phyloP scores from a whole-genome alignment of 2,797 vertebrate genomes.

The Falco novaeseelandiae region DNA sequence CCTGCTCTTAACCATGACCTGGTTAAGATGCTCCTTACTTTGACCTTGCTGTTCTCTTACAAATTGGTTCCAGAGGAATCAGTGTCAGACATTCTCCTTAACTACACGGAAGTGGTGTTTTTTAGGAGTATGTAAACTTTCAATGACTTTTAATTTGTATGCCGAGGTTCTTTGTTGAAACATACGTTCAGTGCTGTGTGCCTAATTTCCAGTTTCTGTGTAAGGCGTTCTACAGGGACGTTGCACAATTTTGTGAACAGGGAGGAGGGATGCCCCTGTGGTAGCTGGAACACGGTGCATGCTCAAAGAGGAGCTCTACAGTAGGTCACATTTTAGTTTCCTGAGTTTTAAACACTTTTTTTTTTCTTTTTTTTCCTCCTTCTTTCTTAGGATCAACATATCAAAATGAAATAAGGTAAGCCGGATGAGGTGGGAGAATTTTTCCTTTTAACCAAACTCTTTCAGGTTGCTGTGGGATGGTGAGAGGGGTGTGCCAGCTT shows the following conservation, averaged over 20 bases:
- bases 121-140: neutral
- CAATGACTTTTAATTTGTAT: rapidly evolving
- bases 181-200: neutral
- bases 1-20: neutral
- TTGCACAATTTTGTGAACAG: neutral
- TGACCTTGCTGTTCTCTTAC: neutral
- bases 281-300: neutral
- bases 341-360: neutral
- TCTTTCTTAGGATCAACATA: slow-evolving; percentile 70
- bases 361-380: neutral
- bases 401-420: slow-evolving; percentile 80
- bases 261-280: neutral
- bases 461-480: neutral
- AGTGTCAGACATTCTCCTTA: neutral
- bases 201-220: neutral
- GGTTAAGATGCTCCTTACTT: neutral
- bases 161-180: neutral
- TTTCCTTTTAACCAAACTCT: neutral
- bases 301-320: neutral
- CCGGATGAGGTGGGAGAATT: neutral
- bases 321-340: neutral
- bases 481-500: too few relatives aligned
- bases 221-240: neutral
- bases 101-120: rapidly evolving
- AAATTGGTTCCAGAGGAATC: neutral